Base-by-base conservation (phyloP, 2,113 vertebrate species). In the Bufo gargarizans region DNA sequence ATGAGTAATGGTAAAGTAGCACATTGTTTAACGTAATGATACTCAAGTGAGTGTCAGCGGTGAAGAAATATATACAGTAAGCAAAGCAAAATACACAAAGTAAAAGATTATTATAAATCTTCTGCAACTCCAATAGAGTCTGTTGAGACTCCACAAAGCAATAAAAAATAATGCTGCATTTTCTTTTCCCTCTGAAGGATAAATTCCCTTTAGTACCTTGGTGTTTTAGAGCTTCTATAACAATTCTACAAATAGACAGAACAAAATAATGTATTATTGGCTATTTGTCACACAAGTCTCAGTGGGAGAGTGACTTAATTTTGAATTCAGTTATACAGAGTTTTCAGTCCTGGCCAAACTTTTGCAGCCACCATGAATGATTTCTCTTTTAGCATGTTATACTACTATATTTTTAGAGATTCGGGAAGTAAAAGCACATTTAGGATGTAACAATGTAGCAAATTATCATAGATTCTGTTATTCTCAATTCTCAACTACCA, bases 1-100 rank as follows among this genome's bases (percentile, higher is more conserved):
- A 92, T 93, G 92, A 92, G 77, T 91, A 78, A 92, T 92, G 90
- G 56, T 89, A 91, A 90, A 91, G 90, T 89, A 91, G 80, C 45
- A 90, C 88, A 89, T 91, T 91, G 92, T 90, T 90, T 90, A 92
- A 91, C 92, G 89, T 89, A 93, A 90, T 91, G 69, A 91, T 90
- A 92, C 87, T 89, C 89, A 91, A 88, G 22, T 91, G 88, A 69
- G 85, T 89, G 83, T 79, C 82, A 91, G 86, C 91, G 91, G 82
- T 86, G 78, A 20, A 91, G 63, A 90, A 92, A 89, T 82, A 81
- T 91, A 83, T 53, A 53, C 71, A 33, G 17, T 67, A 91, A 91
- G 88, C 74, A 77, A 33, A 55, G 33, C 33, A 33, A 33, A 33
- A 33, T 33, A 69, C 91, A 91, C 55, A 9, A 71, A 92, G 90